phyloP scores from a whole-genome alignment of 2,113 vertebrate genomes.

The Protobothrops mucrosquamatus region DNA sequence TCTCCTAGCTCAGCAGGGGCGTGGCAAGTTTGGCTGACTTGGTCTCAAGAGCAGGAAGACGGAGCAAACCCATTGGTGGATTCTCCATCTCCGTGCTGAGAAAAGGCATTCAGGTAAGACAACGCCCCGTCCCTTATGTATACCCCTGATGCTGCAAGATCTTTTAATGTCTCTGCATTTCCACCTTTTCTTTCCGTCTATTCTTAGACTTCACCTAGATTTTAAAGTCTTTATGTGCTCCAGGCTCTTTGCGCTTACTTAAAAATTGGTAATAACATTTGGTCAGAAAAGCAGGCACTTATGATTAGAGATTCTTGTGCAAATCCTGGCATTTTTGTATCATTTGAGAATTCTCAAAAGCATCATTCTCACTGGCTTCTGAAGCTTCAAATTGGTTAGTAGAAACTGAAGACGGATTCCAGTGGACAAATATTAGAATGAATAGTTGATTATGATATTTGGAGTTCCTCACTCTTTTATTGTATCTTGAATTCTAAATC shows the following conservation, averaged over 20 bases:
- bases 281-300: not conserved
- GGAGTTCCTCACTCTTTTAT: not conserved
- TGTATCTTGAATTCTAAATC: not conserved
- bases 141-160: not conserved
- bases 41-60: too few species aligned
- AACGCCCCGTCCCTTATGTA: not conserved
- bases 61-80: too few species aligned
- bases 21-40: too few species aligned
- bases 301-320: not conserved
- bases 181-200: not conserved
- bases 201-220: not conserved
- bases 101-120: too few species aligned
- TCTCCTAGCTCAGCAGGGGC: too few species aligned
- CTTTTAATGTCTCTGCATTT: not conserved
- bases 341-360: not conserved
- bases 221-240: not conserved
- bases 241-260: not conserved
- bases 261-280: not conserved
- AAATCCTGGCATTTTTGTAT: not conserved
- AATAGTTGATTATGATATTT: not conserved
- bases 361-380: not conserved
- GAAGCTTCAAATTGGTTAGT: not conserved
- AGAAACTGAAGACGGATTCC: not conserved
- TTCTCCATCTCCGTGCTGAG: too few species aligned
- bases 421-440: not conserved